Conservation (phyloP, 23 tunicate species). For the Oikopleura dioica region DNA sequence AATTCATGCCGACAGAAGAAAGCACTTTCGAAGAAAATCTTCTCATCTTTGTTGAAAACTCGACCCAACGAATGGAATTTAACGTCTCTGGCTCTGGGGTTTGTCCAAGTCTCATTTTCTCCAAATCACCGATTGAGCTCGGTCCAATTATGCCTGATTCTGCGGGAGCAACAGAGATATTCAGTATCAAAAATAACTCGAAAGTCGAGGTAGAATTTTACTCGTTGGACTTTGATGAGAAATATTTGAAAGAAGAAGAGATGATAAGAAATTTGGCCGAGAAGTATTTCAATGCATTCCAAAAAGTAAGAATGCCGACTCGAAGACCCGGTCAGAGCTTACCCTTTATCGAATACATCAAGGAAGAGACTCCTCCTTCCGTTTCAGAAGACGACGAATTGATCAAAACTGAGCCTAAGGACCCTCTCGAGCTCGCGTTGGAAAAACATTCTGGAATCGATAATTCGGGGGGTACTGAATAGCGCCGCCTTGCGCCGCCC, state of each 20-base stretch:
- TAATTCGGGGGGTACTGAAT: no score
- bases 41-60: conserved; percentile 40
- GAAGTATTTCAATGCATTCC: background rate
- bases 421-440: conserved; percentile 59
- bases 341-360: background rate
- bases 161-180: conserved; percentile 39
- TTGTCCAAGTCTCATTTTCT: conserved; percentile 52
- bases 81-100: conserved; percentile 40
- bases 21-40: conserved; percentile 38
- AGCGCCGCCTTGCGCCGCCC: no score
- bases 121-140: conserved; percentile 42
- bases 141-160: conserved; percentile 85
- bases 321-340: background rate
- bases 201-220: conserved; percentile 50
- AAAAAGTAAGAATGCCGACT: background rate
- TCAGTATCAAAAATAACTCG: conserved; percentile 40
- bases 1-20: conserved; percentile 96
- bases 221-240: conserved; percentile 69
- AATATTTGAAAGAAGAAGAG: conserved; percentile 56
- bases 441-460: conserved; percentile 87
- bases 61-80: conserved; percentile 39
- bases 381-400: background rate
- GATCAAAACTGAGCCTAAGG: background rate
- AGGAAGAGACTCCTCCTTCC: background rate
- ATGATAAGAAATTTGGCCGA: conserved; percentile 15